A percentile compares a stretch with the other conserved stretches of the same genome.
phyloP scores from a whole-genome alignment of 92 coral and sea anemone genomes.

The Montipora capitata region DNA sequence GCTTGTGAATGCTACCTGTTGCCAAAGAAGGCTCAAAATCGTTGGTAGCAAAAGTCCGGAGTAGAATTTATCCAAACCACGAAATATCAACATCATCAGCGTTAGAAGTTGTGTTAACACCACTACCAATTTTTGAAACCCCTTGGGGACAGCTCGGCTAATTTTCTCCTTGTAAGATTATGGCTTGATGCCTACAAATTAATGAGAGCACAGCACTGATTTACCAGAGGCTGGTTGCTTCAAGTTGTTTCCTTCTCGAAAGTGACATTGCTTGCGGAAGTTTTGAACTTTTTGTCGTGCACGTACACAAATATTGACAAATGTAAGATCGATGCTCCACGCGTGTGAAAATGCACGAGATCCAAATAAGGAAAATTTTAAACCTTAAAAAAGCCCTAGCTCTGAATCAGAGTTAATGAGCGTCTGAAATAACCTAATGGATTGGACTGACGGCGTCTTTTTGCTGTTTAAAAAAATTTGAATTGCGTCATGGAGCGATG shows the following conservation, averaged over 20 bases:
- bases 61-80: background rate
- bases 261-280: background rate
- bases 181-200: background rate
- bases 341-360: too few species aligned
- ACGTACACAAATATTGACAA: background rate
- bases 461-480: background rate
- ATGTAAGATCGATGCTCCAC: too few species aligned
- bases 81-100: slow-evolving; percentile 9
- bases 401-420: too few species aligned
- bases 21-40: background rate
- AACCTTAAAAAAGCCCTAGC: too few species aligned
- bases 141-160: too few species aligned
- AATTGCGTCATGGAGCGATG: too few species aligned
- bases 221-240: background rate
- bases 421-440: background rate
- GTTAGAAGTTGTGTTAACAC: background rate
- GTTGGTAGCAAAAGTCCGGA: background rate
- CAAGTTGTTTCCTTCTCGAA: background rate
- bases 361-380: too few species aligned
- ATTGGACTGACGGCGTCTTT: background rate
- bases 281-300: background rate
- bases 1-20: background rate
- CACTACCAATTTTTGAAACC: too few species aligned
- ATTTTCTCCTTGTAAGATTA: too few species aligned
- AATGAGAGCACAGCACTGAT: background rate